Percentiles rank a stretch among this genome's conserved stretches.
phyloP scores from a whole-genome alignment of 2,113 vertebrate species.

The Isurus oxyrinchus region DNA sequence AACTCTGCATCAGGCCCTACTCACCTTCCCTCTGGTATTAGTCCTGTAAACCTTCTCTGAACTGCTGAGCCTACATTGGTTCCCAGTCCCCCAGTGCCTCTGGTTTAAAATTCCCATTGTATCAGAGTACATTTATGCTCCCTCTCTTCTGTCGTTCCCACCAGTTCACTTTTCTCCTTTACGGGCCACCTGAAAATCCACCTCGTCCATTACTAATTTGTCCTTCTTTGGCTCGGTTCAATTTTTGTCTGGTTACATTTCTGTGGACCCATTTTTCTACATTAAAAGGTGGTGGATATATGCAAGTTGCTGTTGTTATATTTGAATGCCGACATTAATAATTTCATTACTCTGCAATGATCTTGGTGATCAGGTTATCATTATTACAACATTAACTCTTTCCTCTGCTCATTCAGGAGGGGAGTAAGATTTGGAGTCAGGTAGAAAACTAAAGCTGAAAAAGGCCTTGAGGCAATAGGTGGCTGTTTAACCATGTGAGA shows the following conservation, averaged over 20 bases:
- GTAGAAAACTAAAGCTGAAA: not conserved
- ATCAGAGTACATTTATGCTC: not conserved
- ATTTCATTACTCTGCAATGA: not conserved
- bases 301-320: not conserved
- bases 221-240: not conserved
- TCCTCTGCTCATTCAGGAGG: not conserved
- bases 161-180: not conserved
- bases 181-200: not conserved
- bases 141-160: not conserved
- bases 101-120: not conserved
- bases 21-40: not conserved
- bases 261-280: too few relatives aligned
- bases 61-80: not conserved
- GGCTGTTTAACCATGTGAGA: not conserved
- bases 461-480: not conserved
- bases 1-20: not conserved
- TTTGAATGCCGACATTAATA: not conserved
- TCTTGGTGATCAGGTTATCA: not conserved
- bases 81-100: not conserved
- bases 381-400: not conserved
- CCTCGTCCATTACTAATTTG: not conserved
- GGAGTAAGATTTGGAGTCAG: not conserved
- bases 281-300: not conserved
- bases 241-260: not conserved
- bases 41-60: too few relatives aligned